Conservation (phyloP, 2,113 vertebrate species). For the Carettochelys insculpta region DNA sequence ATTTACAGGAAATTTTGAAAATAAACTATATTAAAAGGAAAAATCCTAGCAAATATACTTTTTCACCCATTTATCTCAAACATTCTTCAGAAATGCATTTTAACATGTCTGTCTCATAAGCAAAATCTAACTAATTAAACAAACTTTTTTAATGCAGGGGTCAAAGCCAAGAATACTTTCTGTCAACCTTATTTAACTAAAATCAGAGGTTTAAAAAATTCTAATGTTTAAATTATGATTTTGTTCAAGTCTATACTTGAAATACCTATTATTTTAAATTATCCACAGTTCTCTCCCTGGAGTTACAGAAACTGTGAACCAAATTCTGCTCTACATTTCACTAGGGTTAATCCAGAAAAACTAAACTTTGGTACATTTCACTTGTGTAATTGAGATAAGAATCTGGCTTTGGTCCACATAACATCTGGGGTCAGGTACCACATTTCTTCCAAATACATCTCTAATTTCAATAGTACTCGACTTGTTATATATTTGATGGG, state of each 20-base stretch:
- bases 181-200: slow-evolving; percentile 33
- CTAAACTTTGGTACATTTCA: neutral
- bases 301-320: neutral
- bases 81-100: slow-evolving; percentile 6
- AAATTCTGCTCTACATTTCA: neutral
- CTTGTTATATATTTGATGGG: fast-evolving
- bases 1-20: neutral
- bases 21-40: neutral
- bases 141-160: neutral
- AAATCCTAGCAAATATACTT: neutral
- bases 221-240: neutral
- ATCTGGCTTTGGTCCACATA: neutral
- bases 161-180: slow-evolving; percentile 27
- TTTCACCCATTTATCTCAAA: neutral
- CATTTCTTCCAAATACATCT: neutral
- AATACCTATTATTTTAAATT: neutral
- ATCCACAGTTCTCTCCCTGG: neutral
- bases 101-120: slow-evolving; percentile 37
- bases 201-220: neutral
- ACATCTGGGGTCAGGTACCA: neutral
- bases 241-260: neutral
- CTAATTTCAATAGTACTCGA: neutral
- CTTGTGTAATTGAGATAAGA: fast-evolving
- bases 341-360: neutral
- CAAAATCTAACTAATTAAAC: neutral